These are phyloP conservation scores for Prorops nasuta DNA, from an alignment of 1,140 invertebrate species.

Conservation along the genomic window DNA sequence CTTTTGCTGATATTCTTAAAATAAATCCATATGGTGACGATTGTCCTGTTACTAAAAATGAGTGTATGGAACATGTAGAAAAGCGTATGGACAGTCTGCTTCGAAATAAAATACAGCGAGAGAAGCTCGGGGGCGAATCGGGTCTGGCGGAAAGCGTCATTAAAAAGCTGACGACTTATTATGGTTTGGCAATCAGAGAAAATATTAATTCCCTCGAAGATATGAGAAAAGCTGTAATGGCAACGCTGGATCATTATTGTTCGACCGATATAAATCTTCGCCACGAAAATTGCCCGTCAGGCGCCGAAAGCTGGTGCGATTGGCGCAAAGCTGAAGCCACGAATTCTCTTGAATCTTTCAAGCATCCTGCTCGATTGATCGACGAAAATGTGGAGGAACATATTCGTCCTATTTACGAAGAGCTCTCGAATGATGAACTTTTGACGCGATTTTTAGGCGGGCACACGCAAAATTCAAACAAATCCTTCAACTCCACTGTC, in stretches of 20 bases:
- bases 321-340: neutral
- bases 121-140: neutral
- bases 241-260: neutral
- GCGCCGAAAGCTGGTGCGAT: conserved; percentile 1
- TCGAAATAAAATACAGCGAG: neutral
- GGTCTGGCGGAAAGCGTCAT: conserved; percentile 2
- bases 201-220: no score
- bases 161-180: conserved; percentile 11
- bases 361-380: no score
- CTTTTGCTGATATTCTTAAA: neutral
- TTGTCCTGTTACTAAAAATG: no score
- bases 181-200: conserved; percentile 3
- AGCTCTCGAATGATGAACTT: neutral
- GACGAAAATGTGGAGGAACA: no score
- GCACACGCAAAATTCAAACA: neutral
- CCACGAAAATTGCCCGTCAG: neutral
- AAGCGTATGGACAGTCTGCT: no score
- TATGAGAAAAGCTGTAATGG: neutral
- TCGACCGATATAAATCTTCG: neutral
- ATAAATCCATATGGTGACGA: conserved; percentile 2
- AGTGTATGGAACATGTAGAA: no score
- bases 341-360: neutral
- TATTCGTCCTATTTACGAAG: neutral
- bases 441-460: neutral
- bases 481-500: neutral